Evolutionary conservation across 2,113 vertebrate genomes (phyloP), one percentile per base, ranked within the genome.

Genomic region (Nesogale talazaci): DNA sequence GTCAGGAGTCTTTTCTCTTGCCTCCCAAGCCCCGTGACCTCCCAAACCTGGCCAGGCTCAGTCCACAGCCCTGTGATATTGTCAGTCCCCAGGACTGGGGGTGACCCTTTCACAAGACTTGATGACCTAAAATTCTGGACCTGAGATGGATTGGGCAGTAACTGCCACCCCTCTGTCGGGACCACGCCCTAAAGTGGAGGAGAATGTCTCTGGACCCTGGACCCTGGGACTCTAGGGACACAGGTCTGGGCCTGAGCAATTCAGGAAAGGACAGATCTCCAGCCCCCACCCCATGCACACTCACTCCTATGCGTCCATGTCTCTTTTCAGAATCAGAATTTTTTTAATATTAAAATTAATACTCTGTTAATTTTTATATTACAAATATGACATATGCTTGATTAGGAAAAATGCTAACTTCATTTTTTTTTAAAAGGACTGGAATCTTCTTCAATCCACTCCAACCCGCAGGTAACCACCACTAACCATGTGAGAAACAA

Each of bases 51-150:
- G 5, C 77, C 70, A 20, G 6, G 7, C 10, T 77, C 61, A 31
- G 67, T 20, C n/a, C 9, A 0, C 2, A 1, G 8, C 83, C 36
- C 80, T 4, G 20, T 23, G 70, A 16, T 9, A 0, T 29, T 3
- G 15, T 11, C 52, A 17, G 72, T 56, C 34, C 56, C 89, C 19
- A 63, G 36, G 16, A 16, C 25, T 20, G 74, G 61, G 46, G 46
- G 46, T 52, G 46, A 52, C 46, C 46, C 46, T 52, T 52, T 52
- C 14, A 2, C 25, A 63, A 31, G 16, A 16, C 23, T 20, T 81
- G 61, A 31, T 12, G 6, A 52, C 34, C 57, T 69, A 56, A 2
- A 59, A 19, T 31, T 19, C 59, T 82, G 46, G 6, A 46, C 52
- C 70, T 17, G 27, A 40, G 34, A n/a, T 36, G 23, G 22, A 9